A percentile compares a stretch with the other conserved stretches of the same genome.
phyloP scores from a whole-genome alignment of 1,140 invertebrate species.

The Cotesia glomerata region DNA sequence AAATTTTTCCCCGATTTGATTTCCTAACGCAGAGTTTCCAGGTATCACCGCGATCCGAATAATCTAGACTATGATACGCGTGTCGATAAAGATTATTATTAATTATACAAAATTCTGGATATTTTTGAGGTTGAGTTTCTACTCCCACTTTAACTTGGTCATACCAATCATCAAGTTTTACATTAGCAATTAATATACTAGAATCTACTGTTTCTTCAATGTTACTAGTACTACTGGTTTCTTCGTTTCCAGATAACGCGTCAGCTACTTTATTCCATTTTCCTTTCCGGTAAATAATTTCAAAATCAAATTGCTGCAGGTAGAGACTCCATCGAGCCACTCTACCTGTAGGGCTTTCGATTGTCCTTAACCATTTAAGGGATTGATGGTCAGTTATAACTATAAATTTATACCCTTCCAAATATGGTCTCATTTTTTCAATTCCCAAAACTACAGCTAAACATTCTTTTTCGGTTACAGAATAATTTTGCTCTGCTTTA shows the following conservation, averaged over 20 bases:
- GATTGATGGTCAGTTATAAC: constrained; percentile 61
- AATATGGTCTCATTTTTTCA: constrained; percentile 55
- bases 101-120: constrained; percentile 32
- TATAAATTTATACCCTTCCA: constrained; percentile 55
- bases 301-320: constrained; percentile 55
- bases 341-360: constrained; percentile 53
- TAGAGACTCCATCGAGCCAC: constrained; percentile 57
- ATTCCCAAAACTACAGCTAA: constrained; percentile 58
- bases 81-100: constrained; percentile 20
- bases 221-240: neutral
- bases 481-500: constrained; percentile 55
- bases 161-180: constrained; percentile 41
- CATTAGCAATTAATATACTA: constrained; percentile 31
- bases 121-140: neutral
- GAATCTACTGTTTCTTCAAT: constrained; percentile 16
- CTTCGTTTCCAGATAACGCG: constrained; percentile 39
- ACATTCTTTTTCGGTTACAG: constrained; percentile 59
- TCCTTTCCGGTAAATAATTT: constrained; percentile 54
- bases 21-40: constrained; percentile 32
- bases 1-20: neutral
- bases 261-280: constrained; percentile 48
- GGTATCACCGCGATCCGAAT: neutral
- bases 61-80: constrained; percentile 8
- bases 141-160: neutral
- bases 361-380: constrained; percentile 55